Evolutionary conservation across 1,140 invertebrate genomes (phyloP).

Genomic region (Notospermus geniculatus): DNA sequence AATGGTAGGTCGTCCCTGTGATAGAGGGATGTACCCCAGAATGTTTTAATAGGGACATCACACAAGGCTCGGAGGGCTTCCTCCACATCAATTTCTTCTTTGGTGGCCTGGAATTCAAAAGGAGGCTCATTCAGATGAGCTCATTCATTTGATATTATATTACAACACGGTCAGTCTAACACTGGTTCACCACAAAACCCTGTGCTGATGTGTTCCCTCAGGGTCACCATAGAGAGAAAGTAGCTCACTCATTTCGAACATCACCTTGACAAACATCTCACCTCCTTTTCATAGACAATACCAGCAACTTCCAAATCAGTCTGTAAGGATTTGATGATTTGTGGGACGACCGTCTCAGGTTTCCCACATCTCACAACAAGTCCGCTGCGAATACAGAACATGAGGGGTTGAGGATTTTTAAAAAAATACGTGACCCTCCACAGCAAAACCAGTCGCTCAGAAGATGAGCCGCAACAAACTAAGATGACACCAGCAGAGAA

Average conservation of each 20-base stretch:
- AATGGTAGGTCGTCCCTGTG: constrained; percentile 55
- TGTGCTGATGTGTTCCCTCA: too few relatives aligned
- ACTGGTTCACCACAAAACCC: too few relatives aligned
- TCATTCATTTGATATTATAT: too few relatives aligned
- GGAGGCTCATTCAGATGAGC: constrained; percentile 2
- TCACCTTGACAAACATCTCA: constrained; percentile 13
- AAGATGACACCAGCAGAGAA: too few relatives aligned
- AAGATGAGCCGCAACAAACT: too few relatives aligned
- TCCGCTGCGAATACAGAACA: constrained; percentile 34
- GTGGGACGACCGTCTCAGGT: constrained; percentile 45
- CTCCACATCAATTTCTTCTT: constrained; percentile 55
- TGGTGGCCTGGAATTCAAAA: constrained; percentile 33
- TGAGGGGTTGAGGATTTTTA: background rate
- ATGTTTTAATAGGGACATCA: constrained; percentile 37
- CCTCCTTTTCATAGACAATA: constrained; percentile 49
- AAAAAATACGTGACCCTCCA: too few relatives aligned
- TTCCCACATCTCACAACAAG: constrained; percentile 42
- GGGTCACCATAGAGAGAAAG: too few relatives aligned
- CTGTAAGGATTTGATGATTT: constrained; percentile 32
- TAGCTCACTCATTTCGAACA: too few relatives aligned
- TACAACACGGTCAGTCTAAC: too few relatives aligned
- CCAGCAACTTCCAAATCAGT: constrained; percentile 24
- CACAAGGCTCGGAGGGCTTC: constrained; percentile 29
- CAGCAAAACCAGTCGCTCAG: too few relatives aligned
- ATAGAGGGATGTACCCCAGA: constrained; percentile 53